Evolutionary conservation across 2,113 vertebrate species (phyloP), one percentile per base, ranked within the genome.

Genomic region (Nerophis ophidion): DNA sequence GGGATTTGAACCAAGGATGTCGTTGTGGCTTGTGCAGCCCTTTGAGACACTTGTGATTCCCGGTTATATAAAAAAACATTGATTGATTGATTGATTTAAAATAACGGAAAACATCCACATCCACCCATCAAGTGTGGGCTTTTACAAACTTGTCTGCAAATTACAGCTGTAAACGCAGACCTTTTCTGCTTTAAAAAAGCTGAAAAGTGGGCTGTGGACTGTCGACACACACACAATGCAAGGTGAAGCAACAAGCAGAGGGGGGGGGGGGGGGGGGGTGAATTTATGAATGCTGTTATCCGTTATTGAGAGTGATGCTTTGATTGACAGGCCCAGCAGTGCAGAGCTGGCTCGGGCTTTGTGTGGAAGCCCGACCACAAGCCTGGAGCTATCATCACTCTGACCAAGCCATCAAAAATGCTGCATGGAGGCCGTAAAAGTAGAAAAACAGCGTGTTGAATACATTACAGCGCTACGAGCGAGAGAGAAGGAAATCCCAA

Each of bases 141-240:
- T 77, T 57, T 60, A 54, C 63, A 61, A 63, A 74, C 48, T 48
- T 45, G 56, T 66, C 65, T 59, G 57, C 45, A 74, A 72, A 78
- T 71, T 75, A 9, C 64, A 64, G 57, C 59, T 60, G 64, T 63
- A 65, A 66, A 52, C 61, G 52, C 55, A 69, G 44, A 71, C 45
- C 17, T 63, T 75, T 70, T 76, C 70, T 57, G 72, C 75, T 82
- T 71, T 72, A 61, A 81, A 80, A 81, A 80, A 74, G 56, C 78
- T 74, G 65, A 76, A 71, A 79, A 81, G 78, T 71, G 73, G 61
- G 74, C 70, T 58, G 77, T 75, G 72, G 65, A 48, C 74, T 77
- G 80, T 57, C 80, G 85, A 81, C 79, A 55, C 57, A 40, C 5
- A 38, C 46, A 35, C 48, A 44, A 71, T 67, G 42, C 45, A 63